Evolutionary conservation across 2,888 invertebrate genomes (phyloP).

Genomic region (Seira ritae): DNA sequence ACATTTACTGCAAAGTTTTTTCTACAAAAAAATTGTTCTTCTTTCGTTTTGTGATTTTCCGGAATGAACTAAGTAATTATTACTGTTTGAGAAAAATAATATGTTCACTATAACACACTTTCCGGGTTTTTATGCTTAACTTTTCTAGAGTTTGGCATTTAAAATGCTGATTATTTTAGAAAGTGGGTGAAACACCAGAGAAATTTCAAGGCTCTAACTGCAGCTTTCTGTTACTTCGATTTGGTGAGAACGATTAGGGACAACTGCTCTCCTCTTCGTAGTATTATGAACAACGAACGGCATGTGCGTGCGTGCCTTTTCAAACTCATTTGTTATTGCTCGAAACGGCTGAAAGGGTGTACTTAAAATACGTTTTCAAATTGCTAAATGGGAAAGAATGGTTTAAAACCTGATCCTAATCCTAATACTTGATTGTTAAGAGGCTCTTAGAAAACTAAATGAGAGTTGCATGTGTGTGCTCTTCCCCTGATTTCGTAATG

Average conservation of each 20-base stretch:
- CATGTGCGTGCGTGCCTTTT: constrained; percentile 9
- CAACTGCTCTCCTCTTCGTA: constrained; percentile 38
- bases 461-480: background rate
- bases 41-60: no score
- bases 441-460: constrained; percentile 6
- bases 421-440: background rate
- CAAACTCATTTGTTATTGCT: background rate
- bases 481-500: constrained; percentile 1
- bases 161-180: no score
- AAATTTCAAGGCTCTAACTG: no score
- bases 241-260: constrained; percentile 39
- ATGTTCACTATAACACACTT: no score
- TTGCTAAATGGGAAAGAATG: background rate
- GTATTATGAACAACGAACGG: background rate
- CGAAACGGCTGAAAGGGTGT: background rate
- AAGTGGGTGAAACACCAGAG: no score
- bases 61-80: no score
- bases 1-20: no score
- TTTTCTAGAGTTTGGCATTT: no score
- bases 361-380: background rate
- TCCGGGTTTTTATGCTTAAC: no score
- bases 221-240: background rate
- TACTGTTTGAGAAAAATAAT: no score
- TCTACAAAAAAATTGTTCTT: no score
- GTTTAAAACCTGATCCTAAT: constrained; percentile 3